Conservation (phyloP, 2,113 vertebrate species). For the Pogonocichla stellata region DNA sequence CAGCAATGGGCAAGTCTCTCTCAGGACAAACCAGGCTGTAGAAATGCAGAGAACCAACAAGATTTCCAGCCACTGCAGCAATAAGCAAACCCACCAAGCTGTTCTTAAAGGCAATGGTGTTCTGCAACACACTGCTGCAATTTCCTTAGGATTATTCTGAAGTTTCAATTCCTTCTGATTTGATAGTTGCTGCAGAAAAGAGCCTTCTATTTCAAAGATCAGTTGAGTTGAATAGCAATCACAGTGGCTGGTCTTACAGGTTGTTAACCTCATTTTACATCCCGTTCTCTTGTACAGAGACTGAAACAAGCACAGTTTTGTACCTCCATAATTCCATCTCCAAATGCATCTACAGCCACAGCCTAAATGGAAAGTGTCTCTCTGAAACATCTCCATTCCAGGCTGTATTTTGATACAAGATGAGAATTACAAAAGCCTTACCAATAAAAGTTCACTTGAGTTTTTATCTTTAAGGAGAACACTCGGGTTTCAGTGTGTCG, state of each 20-base stretch:
- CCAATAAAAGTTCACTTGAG: neutral
- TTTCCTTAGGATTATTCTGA: neutral
- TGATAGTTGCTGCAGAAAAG: neutral
- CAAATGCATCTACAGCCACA: neutral
- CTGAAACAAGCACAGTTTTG: neutral
- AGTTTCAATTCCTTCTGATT: neutral
- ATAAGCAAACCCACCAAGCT: neutral
- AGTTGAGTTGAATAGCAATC: neutral
- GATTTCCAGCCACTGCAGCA: neutral
- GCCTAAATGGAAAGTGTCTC: neutral
- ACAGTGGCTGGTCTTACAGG: neutral
- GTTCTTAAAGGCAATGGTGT: neutral
- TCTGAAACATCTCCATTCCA: neutral
- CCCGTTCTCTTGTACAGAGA: neutral
- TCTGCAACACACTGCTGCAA: neutral
- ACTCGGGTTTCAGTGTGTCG: neutral
- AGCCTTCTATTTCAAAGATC: neutral
- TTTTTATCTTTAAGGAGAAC: neutral
- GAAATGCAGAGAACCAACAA: neutral
- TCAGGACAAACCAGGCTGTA: neutral
- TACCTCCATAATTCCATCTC: neutral
- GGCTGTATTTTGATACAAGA: neutral
- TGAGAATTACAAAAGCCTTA: neutral
- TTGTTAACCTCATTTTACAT: constrained; percentile 9
- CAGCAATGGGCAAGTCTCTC: neutral